Evolutionary conservation across 2,797 vertebrate genomes (phyloP), one percentile per base, ranked within the genome.

Genomic region (Scleropages formosus): DNA sequence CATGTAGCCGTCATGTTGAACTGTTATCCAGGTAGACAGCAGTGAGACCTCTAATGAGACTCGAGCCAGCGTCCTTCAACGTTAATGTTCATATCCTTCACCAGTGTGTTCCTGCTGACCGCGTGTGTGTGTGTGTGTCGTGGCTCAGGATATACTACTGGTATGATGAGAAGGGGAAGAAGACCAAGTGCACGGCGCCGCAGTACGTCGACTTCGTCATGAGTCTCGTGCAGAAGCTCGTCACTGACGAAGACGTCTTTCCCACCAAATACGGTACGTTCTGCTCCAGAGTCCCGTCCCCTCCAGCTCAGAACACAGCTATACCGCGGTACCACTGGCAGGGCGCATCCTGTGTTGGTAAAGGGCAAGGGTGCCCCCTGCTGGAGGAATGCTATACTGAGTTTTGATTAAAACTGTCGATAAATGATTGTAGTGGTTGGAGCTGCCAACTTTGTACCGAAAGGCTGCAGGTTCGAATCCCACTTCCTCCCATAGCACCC

Each of bases 191-290:
- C 92, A 98, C 97, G 1, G 97, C 96, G 68, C 97, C 97, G 10
- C 97, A 99, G 89, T 99, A 99, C 4, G 95, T 99, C 8, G 97
- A 99, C 90, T 98, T 98, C 0, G 97, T 99, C 81, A 99, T 98
- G 97, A 98, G 96, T 83, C 94, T 95, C 0, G 96, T 96, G 90
- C 97, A 99, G 92, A 98, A 98, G 80, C 92, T 98, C 86, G 96
- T 99, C 88, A 99, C 97, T 0, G 96, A 99, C 20, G 97, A 98
- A 88, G 96, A 99, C 3, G 94, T 97, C 88, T 99, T 99, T 82
- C 97, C 97, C 44, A 99, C 97, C 15, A 99, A 98, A 91, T 99
- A 99, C 0, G 97, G 97, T 98, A 89, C 44, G 26, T 27, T 65
- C 80, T 69, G 66, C 71, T 72, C 31, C 56, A 80, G 68, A 56